phyloP scores from a whole-genome alignment of 2,888 invertebrate species.

The Polyommatus iphigenia region DNA sequence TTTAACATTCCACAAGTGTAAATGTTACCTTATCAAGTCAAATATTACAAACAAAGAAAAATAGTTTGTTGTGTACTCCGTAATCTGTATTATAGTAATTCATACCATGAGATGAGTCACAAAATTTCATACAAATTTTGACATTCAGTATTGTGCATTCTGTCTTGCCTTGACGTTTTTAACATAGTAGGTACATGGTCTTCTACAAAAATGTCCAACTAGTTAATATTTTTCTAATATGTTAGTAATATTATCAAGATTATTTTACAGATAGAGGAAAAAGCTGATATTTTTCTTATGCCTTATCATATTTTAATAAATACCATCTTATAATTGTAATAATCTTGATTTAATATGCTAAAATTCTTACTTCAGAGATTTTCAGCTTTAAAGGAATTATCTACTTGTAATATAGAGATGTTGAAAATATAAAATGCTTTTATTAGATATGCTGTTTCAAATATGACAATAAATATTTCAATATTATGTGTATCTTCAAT shows the following conservation, averaged over 20 bases:
- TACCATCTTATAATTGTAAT: not conserved
- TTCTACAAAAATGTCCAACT: not conserved
- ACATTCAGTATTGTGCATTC: not conserved
- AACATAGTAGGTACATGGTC: not conserved
- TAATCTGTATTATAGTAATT: too few relatives aligned
- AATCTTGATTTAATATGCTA: slow-evolving; percentile 14
- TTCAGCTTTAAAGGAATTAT: not conserved
- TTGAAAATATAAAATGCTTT: slow-evolving; percentile 30
- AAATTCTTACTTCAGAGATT: not conserved
- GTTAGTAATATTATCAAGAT: slow-evolving; percentile 6
- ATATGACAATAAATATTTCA: slow-evolving; percentile 44
- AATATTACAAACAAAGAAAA: not conserved
- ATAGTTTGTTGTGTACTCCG: not conserved
- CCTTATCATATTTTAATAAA: not conserved
- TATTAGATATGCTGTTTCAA: slow-evolving; percentile 33
- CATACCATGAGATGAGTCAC: not conserved
- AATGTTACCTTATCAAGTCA: not conserved
- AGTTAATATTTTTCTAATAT: slow-evolving; percentile 2
- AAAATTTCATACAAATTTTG: not conserved
- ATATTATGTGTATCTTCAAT: slow-evolving; percentile 39
- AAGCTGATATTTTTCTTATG: not conserved
- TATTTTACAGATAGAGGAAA: not conserved
- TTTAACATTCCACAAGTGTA: slow-evolving; percentile 21
- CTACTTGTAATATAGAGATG: slow-evolving; percentile 33
- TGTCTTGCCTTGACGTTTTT: not conserved